phyloP scores from a whole-genome alignment of 2,797 vertebrate genomes.

The Lutjanus campechanus region DNA sequence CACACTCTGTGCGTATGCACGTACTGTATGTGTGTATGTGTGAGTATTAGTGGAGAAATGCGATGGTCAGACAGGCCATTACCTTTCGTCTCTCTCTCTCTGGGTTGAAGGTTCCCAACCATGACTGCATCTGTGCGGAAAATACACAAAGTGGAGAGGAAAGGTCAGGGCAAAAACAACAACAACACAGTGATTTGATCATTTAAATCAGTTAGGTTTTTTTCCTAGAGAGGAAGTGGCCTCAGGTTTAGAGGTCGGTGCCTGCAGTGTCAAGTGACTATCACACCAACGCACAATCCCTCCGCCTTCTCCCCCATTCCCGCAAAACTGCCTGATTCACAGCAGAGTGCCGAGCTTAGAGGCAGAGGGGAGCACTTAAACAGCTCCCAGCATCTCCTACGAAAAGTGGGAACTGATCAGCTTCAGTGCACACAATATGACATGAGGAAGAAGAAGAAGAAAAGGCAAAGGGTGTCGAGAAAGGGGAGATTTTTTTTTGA shows the following conservation, averaged over 20 bases:
- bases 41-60: slow-evolving; percentile 44
- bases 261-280: slow-evolving; percentile 41
- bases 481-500: slow-evolving; percentile 21
- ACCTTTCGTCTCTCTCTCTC: slow-evolving; percentile 88
- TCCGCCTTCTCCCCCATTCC: slow-evolving; percentile 29
- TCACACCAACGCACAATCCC: slow-evolving; percentile 42
- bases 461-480: slow-evolving; percentile 35
- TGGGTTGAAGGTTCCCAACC: slow-evolving; percentile 89
- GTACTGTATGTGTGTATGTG: slow-evolving; percentile 21
- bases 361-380: slow-evolving; percentile 60
- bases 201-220: slow-evolving; percentile 30
- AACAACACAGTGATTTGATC: not conserved
- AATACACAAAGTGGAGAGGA: slow-evolving; percentile 60
- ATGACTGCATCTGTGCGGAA: slow-evolving; percentile 86
- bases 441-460: slow-evolving; percentile 39
- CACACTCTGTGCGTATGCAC: slow-evolving; percentile 38
- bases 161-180: slow-evolving; percentile 31
- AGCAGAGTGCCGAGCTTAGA: slow-evolving; percentile 47
- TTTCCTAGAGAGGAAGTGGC: slow-evolving; percentile 16
- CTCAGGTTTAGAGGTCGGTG: slow-evolving; percentile 31
- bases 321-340: slow-evolving; percentile 59
- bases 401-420: slow-evolving; percentile 57
- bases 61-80: slow-evolving; percentile 53
- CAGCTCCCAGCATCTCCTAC: slow-evolving; percentile 44
- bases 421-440: slow-evolving; percentile 55